Evolutionary conservation across 1,140 invertebrate genomes (phyloP), one percentile per base, ranked within the genome.

Genomic region (Aricia agestis): DNA sequence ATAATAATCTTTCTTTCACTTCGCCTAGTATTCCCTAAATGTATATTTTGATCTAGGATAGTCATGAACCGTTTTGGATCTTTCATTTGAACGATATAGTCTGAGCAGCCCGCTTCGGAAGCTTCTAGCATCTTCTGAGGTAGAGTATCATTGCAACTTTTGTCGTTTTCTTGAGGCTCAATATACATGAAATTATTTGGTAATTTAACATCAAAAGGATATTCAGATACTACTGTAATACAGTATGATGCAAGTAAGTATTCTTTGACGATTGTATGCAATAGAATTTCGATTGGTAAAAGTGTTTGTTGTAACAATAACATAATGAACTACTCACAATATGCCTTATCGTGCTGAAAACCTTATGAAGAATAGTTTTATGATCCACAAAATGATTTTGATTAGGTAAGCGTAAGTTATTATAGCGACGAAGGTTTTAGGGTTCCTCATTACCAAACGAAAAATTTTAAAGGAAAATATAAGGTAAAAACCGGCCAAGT

Each of bases 61-160:
- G 6, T 36, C 77, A 90, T 84, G 77, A 90, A 91, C 11, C 70
- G 73, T 65, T 76, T 52, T 3, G 85, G 84, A 7, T 89, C 72
- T 32, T 66, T 67, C 66, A 86, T 72, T 57, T 76, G 74, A 9
- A 91, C 76, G 9, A 91, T 81, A 61, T 83, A 91, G 81, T 91
- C 87, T 5, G 86, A 88, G 76, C 89, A 91, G 2, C 86, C 87
- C 31, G 71, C 80, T 72, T 91, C 86, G 0, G 84, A 85, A 15
- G 81, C 81, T 15, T 80, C 61, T 1, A 85, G 70, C 70, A 90
- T 73, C 41, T 76, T 67, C 15, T 83, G 58, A 11, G 71, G 52
- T 1, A 90, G 70, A 68, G 76, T 74, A 25, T 78, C 72, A 63
- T 66, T 75, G n/a, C 72, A 74, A 68, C 78, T 82, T 32, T 78